Base-by-base conservation (phyloP, 2,797 vertebrate species). In the Betta splendens region DNA sequence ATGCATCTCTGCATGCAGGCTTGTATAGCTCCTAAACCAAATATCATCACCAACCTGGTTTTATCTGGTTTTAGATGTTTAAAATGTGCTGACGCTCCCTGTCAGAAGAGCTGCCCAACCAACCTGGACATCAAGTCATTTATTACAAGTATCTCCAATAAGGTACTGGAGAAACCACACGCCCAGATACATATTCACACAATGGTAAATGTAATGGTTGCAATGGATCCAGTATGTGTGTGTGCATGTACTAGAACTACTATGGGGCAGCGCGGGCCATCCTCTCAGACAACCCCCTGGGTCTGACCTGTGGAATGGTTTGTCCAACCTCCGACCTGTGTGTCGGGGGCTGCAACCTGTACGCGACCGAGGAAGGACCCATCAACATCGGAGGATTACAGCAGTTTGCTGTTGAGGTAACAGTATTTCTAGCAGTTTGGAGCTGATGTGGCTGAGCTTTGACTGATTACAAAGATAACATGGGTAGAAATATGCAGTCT, bases 91-190 rank as follows among this genome's bases (percentile, higher is more conserved):
- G 96, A 98, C 82, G 95, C 96, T 56, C 96, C 96, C 1, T 98
- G 97, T 92, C 96, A 98, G 90, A 98, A 98, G 90, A 99, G 95
- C 78, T 98, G 95, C 79, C 96, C 96, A 0, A 99, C 96, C 32
- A 93, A 97, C 85, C 87, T 99, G 81, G 95, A 98, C 86, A 92
- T 98, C 80, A 98, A 98, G 80, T 90, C 93, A 8, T 99, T 98
- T 78, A 97, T 98, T 83, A 96, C 94, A 35, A 98, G 95, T 69
- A 96, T 98, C 55, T 87, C 94, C 69, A 98, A 94, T 81, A 97
- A 96, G 96, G 96, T 98, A 90, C 72, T 45, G 16, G 15, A 28
- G 59, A 39, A 50, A 3, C 55, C 23, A 37, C n/a, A 64, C 13
- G 39, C 39, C 21, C 28, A 26, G 7, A 23, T 32, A 3, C 13